These are phyloP conservation scores for Rallus crepitans DNA, from an alignment of 2,797 vertebrate species.

Conservation along the genomic window DNA sequence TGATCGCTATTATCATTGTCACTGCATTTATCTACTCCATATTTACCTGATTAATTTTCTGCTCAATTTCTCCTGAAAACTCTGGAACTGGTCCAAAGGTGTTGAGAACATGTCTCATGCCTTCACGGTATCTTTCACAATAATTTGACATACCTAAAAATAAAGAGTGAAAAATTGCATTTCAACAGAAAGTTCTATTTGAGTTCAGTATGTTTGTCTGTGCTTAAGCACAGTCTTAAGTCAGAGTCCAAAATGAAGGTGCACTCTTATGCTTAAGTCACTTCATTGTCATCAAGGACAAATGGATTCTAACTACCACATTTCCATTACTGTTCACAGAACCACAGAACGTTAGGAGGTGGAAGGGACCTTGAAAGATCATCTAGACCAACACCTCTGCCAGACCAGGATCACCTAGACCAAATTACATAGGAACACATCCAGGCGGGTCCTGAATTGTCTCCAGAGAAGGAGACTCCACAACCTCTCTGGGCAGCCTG, in stretches of 20 bases:
- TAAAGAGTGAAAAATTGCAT: background rate
- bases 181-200: slow-evolving; percentile 11
- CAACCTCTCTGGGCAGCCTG: too few relatives aligned
- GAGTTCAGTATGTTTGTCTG: background rate
- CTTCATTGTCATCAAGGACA: background rate
- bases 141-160: slow-evolving; percentile 90
- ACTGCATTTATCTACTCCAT: background rate
- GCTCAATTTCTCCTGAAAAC: slow-evolving; percentile 83
- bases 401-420: too few relatives aligned
- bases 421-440: too few relatives aligned
- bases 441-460: too few relatives aligned
- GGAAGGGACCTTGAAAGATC: too few relatives aligned
- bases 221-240: background rate
- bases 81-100: slow-evolving; percentile 91
- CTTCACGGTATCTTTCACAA: slow-evolving; percentile 87
- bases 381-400: too few relatives aligned
- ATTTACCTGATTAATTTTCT: slow-evolving; percentile 84
- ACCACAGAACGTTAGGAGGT: too few relatives aligned
- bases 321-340: background rate
- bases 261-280: background rate
- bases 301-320: background rate
- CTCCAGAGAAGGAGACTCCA: too few relatives aligned
- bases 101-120: slow-evolving; percentile 86
- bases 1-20: background rate
- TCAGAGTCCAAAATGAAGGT: background rate